Percentiles rank a stretch among this genome's conserved stretches.
phyloP scores from a whole-genome alignment of 2,113 vertebrate species.

The Heliornis fulica region DNA sequence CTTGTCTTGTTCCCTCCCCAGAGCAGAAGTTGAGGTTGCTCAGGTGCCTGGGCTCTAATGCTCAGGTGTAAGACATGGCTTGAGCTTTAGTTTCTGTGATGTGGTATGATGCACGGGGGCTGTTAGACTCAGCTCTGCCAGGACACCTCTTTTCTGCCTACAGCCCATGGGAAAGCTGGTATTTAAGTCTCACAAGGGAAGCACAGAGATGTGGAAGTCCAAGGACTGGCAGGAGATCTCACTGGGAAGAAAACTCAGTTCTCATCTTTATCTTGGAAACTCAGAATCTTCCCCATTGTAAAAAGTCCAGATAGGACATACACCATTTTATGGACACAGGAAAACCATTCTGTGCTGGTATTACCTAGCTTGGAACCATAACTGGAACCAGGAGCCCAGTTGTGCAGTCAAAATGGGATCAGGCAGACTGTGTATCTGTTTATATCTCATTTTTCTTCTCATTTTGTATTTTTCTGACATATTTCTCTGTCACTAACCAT shows the following conservation, averaged over 20 bases:
- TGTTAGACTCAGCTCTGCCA: background rate
- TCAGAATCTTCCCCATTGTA: background rate
- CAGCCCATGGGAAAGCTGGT: background rate
- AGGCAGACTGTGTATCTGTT: background rate
- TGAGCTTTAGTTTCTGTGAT: background rate
- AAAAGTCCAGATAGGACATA: background rate
- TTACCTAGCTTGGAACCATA: background rate
- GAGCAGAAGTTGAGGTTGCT: background rate
- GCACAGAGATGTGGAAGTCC: background rate
- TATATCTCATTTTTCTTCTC: background rate
- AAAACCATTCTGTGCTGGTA: background rate
- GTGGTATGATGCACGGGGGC: background rate
- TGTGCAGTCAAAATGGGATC: background rate
- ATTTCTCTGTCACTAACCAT: background rate
- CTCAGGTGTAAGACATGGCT: background rate
- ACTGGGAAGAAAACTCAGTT: background rate
- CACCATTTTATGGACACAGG: background rate
- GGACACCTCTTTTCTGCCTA: background rate
- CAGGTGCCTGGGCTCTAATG: fast-evolving
- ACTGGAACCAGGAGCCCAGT: background rate
- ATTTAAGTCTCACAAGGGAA: background rate
- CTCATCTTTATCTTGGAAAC: background rate
- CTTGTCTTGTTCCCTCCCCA: background rate
- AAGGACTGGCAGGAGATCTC: background rate
- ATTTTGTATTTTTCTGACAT: background rate